Percentiles rank a stretch among this genome's conserved stretches.
Evolutionary conservation across 2,888 invertebrate species (phyloP).

Genomic region (Orgyia antiqua): DNA sequence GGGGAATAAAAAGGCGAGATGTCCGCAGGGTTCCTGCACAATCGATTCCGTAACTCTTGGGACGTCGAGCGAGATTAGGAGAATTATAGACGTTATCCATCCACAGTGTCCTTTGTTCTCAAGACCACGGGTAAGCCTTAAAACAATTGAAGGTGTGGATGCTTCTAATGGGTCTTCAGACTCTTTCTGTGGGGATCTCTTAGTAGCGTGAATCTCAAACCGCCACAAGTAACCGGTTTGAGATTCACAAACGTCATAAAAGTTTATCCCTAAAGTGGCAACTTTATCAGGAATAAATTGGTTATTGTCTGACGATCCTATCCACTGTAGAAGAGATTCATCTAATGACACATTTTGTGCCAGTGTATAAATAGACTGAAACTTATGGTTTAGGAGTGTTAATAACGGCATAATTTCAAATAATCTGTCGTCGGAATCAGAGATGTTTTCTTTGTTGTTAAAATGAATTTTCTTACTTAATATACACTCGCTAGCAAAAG

Average conservation of each 20-base stretch:
- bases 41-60: conserved; percentile 6
- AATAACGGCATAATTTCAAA: background rate
- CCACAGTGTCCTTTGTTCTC: conserved; percentile 4
- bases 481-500: too few relatives aligned
- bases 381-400: background rate
- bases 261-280: conserved; percentile 19
- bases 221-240: conserved; percentile 6
- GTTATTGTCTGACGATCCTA: conserved; percentile 24
- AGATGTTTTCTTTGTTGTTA: background rate
- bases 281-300: conserved; percentile 24
- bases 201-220: conserved; percentile 21
- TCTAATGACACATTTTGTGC: conserved; percentile 9
- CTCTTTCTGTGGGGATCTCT: conserved; percentile 3
- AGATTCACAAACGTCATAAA: conserved; percentile 26
- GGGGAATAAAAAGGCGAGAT: conserved; percentile 5
- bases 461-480: background rate
- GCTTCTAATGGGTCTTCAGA: conserved; percentile 3
- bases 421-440: background rate
- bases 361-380: background rate
- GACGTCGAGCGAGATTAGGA: conserved; percentile 3
- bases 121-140: conserved; percentile 9
- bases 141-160: conserved; percentile 4
- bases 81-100: conserved; percentile 8
- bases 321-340: conserved; percentile 23
- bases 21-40: conserved; percentile 7